Base-by-base conservation (phyloP, 2,888 invertebrate genomes). In the Carpatolechia fugitivella region DNA sequence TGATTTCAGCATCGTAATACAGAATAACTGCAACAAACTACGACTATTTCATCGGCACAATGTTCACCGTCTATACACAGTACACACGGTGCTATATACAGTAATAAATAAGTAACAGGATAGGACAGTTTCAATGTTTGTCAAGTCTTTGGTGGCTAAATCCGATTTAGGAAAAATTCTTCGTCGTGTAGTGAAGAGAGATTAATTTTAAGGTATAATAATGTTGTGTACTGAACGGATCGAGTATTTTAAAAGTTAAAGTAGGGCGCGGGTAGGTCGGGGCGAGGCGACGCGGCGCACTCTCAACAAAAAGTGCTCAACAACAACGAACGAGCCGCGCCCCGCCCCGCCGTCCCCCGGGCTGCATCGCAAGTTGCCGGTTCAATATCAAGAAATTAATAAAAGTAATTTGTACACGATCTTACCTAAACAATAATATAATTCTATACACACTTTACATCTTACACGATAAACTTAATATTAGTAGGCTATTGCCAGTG, bases 391-490 rank as follows among this genome's bases (percentile, higher is more conserved):
- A 73, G 70, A 76, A 76, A 78, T 73, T 68, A 78, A 80, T 78
- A 77, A 79, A 80, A 75, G 36, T 78, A 80, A 84, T 82, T 86
- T 83, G 87, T 84, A 87, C 84, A 86, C 81, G 69, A 77, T 74
- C 76, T 80, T 82, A 78, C 68, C 75, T 78, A 76, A 68, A 72
- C 71, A 70, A 69, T 68, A 41, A 47, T 41, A 52, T 70, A 76
- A 78, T n/a, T 71, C 74, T 81, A 79, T 81, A 81, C 84, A 85
- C 82, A 82, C 78, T 79, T 81, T 79, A 85, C 83, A 82, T 72
- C 84, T 84, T 87, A 88, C 62, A 78, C 65, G 65, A 70, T 85
- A 85, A 78, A 84, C 87, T 88, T 89, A 89, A 87, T 70, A 77
- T 80, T 88, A 89, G 85, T 89, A 89, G 89, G 88, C 89, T 87